Base-by-base conservation (phyloP, 2,888 invertebrate genomes). In the Colletes collaris region DNA sequence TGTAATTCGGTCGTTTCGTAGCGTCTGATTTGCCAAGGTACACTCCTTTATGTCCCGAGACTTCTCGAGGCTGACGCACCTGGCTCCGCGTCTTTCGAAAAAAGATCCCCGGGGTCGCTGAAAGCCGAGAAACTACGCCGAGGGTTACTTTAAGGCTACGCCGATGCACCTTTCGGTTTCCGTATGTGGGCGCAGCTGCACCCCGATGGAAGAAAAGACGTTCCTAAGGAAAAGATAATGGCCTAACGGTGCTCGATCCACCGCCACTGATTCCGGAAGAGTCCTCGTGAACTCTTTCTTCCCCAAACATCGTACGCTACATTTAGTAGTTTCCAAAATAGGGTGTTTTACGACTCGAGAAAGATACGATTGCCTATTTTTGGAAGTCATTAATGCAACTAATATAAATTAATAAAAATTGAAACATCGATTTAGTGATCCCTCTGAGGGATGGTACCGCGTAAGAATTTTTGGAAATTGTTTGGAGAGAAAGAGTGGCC, bases 161-260 rank as follows among this genome's bases (percentile, higher is more conserved):
- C 27, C 53, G 82, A 86, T 86, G 86, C 86, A 84, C 82, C 86
- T 84, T 86, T 86, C 70, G 65, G 76, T 62, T 75, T 65, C 76
- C 82, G 83, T 65, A 83, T 85, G 83, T 85, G 85, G 84, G 82
- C 79, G 84, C 86, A 86, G 86, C 86, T 86, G 86, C 84, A 76
- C 75, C 35, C 27, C 49, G 63, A 13, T 37, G 56, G 37, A 55
- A 64, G 58, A 60, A 76, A 76, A 37, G 49, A 27, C 65, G 60
- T 49, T 58, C 50, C 13, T 37, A 16, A 67, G 60, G 52, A 55
- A 73, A 80, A 80, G 67, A 53, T 19, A 70, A 70, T 13, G 40
- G 27, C 37, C n/a, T 19, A 16, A 72, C 69, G 8, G 16, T 19
- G 53, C 44, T 3, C 3, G 44, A 58, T 35, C 16, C 65, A 7